These are phyloP conservation scores for Eupithecia subumbrata DNA, from an alignment of 2,888 invertebrate species.

Conservation along the genomic window DNA sequence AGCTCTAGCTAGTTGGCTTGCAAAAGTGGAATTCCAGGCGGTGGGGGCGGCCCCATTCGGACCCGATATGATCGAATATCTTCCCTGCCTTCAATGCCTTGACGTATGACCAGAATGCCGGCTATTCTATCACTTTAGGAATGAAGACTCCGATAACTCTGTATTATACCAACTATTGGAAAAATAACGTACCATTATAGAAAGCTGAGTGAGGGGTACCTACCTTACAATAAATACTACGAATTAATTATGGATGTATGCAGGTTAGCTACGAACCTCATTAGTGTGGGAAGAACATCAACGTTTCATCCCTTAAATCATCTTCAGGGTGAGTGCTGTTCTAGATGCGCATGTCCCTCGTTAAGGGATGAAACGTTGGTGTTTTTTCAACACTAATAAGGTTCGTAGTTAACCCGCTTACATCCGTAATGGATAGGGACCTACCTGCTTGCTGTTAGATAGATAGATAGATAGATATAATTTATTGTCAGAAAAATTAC, in stretches of 20 bases:
- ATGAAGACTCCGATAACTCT: constrained; percentile 7
- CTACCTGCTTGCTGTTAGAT: not conserved
- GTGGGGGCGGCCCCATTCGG: constrained; percentile 51
- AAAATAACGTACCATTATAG: not conserved
- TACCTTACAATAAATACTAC: not conserved
- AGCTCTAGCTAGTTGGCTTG: constrained; percentile 51
- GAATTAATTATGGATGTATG: too few relatives aligned
- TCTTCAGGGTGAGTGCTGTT: too few relatives aligned
- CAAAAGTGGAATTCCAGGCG: constrained; percentile 75
- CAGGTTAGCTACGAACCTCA: too few relatives aligned
- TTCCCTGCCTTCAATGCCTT: constrained; percentile 38
- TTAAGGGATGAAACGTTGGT: too few relatives aligned
- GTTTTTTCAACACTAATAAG: too few relatives aligned
- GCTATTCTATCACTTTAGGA: constrained; percentile 24
- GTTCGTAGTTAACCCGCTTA: too few relatives aligned
- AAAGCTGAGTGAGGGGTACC: not conserved
- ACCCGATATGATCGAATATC: constrained; percentile 70
- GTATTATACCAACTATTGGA: not conserved
- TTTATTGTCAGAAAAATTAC: too few relatives aligned
- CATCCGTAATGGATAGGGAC: too few relatives aligned
- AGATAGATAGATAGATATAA: too few relatives aligned
- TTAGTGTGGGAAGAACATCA: too few relatives aligned
- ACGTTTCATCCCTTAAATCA: too few relatives aligned
- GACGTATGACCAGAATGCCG: constrained; percentile 45
- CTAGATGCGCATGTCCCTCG: too few relatives aligned